phyloP scores from a whole-genome alignment of 2,888 invertebrate species.

The Troilus luridus region DNA sequence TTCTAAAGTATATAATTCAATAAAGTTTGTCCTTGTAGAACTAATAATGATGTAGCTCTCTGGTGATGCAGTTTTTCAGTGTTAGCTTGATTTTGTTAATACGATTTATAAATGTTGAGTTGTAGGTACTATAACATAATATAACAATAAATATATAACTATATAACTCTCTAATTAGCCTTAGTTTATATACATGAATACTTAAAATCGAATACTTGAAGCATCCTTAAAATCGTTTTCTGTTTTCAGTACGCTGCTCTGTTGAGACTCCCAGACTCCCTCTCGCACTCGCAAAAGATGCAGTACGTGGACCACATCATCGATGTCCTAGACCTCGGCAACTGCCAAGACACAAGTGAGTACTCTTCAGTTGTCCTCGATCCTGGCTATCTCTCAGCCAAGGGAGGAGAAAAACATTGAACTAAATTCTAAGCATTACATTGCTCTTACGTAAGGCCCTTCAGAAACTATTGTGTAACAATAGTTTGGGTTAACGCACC shows the following conservation, averaged over 20 bases:
- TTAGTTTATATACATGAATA: no score
- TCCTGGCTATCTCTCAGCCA: not conserved
- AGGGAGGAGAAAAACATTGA: not conserved
- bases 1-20: no score
- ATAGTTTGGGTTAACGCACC: constrained; percentile 38
- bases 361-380: constrained; percentile 63
- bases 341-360: constrained; percentile 83
- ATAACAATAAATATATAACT: no score
- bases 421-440: constrained; percentile 47
- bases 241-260: constrained; percentile 74
- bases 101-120: no score
- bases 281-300: constrained; percentile 81
- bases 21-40: no score
- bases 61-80: no score
- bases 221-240: not conserved
- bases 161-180: no score
- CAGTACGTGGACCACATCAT: constrained; percentile 84
- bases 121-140: no score
- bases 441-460: constrained; percentile 4
- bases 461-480: constrained; percentile 44
- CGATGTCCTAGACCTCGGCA: constrained; percentile 80
- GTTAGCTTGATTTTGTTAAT: no score
- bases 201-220: no score
- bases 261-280: constrained; percentile 79
- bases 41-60: no score